These are phyloP conservation scores for Sphaerodactylus townsendi DNA, from an alignment of 2,113 vertebrate genomes.

Conservation along the genomic window DNA sequence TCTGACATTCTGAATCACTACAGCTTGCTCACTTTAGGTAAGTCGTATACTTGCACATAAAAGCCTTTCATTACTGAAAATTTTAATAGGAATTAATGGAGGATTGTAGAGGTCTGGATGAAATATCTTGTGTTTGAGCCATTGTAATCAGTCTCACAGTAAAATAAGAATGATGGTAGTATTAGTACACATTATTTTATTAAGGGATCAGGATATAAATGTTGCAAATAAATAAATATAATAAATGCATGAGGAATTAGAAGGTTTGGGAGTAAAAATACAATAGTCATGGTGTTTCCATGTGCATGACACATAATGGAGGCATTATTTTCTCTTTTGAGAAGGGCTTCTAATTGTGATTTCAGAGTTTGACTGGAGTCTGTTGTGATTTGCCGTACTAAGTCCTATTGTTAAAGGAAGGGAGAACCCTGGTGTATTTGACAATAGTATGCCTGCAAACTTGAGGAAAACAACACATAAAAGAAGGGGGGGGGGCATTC, in stretches of 20 bases:
- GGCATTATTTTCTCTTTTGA: slow-evolving; percentile 4
- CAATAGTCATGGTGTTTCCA: background rate
- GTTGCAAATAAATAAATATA: no score
- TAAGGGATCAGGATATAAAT: background rate
- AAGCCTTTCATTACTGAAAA: background rate
- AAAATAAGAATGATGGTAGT: background rate
- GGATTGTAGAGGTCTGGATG: background rate
- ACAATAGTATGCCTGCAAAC: slow-evolving; percentile 46
- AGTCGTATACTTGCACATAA: background rate
- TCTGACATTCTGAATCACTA: no score
- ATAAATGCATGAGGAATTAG: background rate
- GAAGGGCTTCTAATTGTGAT: slow-evolving; percentile 27
- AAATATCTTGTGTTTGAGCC: background rate
- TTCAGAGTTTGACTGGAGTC: slow-evolving; percentile 25
- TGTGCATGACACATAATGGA: background rate
- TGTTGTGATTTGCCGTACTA: slow-evolving; percentile 43
- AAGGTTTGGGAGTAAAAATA: background rate
- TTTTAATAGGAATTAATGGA: background rate
- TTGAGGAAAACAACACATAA: slow-evolving; percentile 34
- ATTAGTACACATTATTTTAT: background rate
- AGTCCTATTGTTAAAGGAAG: slow-evolving; percentile 27
- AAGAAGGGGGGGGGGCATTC: background rate
- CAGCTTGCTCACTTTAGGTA: no score
- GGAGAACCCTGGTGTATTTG: background rate
- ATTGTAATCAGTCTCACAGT: background rate